Evolutionary conservation across 2,888 invertebrate genomes (phyloP).

Genomic region (Euplagia quadripunctaria): DNA sequence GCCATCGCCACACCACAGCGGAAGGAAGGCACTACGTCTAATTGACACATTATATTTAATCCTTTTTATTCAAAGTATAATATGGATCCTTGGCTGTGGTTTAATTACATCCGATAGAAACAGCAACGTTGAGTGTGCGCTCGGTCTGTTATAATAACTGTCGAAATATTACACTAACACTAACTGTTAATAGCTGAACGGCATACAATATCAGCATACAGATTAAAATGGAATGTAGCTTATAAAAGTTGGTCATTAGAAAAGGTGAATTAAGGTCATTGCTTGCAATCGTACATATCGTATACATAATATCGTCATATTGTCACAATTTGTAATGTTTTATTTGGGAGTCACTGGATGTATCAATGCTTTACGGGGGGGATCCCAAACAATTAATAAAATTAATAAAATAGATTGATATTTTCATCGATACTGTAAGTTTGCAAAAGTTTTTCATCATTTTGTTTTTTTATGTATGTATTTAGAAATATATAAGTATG

Average conservation of each 20-base stretch:
- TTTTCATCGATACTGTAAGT: neutral
- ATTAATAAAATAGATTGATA: neutral
- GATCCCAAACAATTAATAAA: neutral
- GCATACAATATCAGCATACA: constrained; percentile 13
- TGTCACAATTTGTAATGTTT: neutral
- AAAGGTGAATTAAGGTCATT: constrained; percentile 15
- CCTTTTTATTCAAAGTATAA: constrained; percentile 33
- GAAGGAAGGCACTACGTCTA: constrained; percentile 68
- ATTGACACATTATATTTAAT: constrained; percentile 50
- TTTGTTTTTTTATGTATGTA: neutral
- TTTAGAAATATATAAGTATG: neutral
- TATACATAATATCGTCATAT: neutral
- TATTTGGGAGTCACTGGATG: neutral
- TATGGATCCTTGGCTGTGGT: constrained; percentile 30
- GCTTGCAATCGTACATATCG: neutral
- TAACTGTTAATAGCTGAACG: constrained; percentile 17
- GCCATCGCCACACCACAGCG: constrained; percentile 64
- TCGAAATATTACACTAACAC: constrained; percentile 13
- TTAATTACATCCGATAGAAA: constrained; percentile 23
- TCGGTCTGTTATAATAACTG: constrained; percentile 9
- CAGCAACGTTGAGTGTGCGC: constrained; percentile 28
- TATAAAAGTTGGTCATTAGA: constrained; percentile 13
- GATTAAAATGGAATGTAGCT: constrained; percentile 17
- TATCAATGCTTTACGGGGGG: neutral
- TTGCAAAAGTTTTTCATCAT: neutral